These are phyloP conservation scores for Hipposideros armiger DNA, from an alignment of 2,113 vertebrate genomes.

Conservation along the genomic window DNA sequence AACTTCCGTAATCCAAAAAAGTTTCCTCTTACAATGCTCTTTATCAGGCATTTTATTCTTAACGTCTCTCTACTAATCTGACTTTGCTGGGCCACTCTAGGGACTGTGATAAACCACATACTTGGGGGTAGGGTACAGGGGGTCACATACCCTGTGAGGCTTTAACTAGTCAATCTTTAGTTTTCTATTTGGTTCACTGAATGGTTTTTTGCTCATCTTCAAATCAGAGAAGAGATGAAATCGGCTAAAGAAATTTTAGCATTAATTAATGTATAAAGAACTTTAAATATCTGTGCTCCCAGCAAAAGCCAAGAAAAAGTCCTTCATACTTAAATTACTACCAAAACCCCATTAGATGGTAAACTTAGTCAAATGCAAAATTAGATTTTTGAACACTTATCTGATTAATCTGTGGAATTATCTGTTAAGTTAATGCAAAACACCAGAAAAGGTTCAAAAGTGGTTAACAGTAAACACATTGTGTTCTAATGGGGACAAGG, in stretches of 20 bases:
- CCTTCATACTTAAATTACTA: slow-evolving; percentile 65
- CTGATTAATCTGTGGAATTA: slow-evolving; percentile 62
- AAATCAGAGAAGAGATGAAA: slow-evolving; percentile 54
- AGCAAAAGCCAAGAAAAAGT: slow-evolving; percentile 48
- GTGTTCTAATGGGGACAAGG: neutral
- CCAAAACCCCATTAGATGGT: slow-evolving; percentile 28
- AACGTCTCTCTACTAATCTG: neutral
- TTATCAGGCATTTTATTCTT: neutral
- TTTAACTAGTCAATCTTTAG: neutral
- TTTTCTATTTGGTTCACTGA: neutral
- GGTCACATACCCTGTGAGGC: neutral
- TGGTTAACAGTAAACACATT: neutral
- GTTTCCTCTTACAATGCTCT: neutral
- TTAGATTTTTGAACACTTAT: neutral
- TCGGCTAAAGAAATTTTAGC: slow-evolving; percentile 37
- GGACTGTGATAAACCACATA: neutral
- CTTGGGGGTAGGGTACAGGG: neutral
- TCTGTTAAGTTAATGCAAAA: slow-evolving; percentile 43
- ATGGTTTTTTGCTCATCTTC: neutral
- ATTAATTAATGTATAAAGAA: slow-evolving; percentile 53
- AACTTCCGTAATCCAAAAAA: slow-evolving; percentile 26
- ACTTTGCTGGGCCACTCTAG: neutral
- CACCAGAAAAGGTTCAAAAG: slow-evolving; percentile 49
- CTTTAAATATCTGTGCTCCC: slow-evolving; percentile 61
- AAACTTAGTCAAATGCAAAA: slow-evolving; percentile 56